Base-by-base conservation (phyloP, 2,113 vertebrate genomes). In the Sporophila hypoxantha region DNA sequence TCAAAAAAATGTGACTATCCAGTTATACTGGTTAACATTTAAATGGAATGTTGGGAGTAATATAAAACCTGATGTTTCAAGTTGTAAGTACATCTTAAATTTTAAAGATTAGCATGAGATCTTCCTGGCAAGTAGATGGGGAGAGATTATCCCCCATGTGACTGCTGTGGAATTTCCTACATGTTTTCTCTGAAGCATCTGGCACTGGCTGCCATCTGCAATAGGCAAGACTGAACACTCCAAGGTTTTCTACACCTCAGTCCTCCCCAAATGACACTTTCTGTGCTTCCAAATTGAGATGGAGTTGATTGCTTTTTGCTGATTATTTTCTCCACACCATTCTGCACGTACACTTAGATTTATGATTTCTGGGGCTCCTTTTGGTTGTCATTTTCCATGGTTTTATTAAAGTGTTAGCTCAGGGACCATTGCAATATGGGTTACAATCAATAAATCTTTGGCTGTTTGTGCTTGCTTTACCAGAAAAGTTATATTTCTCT, bases 131-230 rank as follows among this genome's bases (percentile, higher is more conserved):
- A 91, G 57, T 37, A 71, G 37, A 82, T 37, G 20, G 46, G 59
- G 78, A 93, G 68, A 92, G 89, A 92, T 90, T 90, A 92, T 86
- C n/a, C 23, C 61, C 57, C 76, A 86, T 93, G 66, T 93, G 91
- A 84, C 23, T 88, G 62, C 79, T 85, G 42, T 91, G 91, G 91
- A 95, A 93, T 95, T 89, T 95, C 83, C 70, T 81, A 64, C 29
- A 34, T 64, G 30, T 89, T 89, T 89, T 90, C 85, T 88, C 61
- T 4, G 29, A 90, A 89, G 91, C 87, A 92, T 82, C 87, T 94
- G 89, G 71, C 7, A 6, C 71, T 92, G 64, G 44, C 87, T 94
- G 85, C 82, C 68, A 60, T 87, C 36, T 88, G 82, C 93, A 91
- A 76, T 50, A 88, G 49, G 53, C 17, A 6, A 56, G 65, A 55